phyloP scores from a whole-genome alignment of 2,113 vertebrate species.

The Panthera leo region DNA sequence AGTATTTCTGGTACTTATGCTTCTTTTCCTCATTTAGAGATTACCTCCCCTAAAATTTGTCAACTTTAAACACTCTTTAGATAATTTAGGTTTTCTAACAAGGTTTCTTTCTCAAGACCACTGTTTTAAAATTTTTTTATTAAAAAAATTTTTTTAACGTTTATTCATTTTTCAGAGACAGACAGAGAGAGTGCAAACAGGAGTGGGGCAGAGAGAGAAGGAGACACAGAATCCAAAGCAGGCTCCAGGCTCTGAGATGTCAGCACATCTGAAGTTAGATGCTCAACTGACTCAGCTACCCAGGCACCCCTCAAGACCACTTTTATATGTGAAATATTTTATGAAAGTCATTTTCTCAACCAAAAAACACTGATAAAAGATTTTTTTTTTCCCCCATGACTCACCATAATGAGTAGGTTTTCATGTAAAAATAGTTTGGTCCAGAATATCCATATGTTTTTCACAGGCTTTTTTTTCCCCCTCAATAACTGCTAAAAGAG shows the following conservation, averaged over 20 bases:
- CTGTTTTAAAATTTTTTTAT: neutral
- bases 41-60: neutral
- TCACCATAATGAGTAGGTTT: neutral
- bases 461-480: neutral
- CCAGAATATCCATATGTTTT: neutral
- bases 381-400: neutral
- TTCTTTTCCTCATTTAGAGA: neutral
- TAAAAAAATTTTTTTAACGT: too few species aligned
- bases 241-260: too few species aligned
- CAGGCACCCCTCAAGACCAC: neutral
- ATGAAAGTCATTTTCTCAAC: slow-evolving; percentile 1
- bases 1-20: neutral
- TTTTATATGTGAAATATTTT: neutral
- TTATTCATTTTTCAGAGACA: too few species aligned
- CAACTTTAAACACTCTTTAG: neutral
- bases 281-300: too few species aligned
- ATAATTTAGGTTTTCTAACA: neutral
- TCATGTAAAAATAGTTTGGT: slow-evolving; percentile 1
- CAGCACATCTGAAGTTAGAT: too few species aligned
- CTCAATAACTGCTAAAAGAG: neutral
- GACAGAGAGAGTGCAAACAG: too few species aligned
- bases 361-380: neutral
- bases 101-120: neutral
- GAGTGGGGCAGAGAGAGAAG: too few species aligned
- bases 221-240: too few species aligned